Evolutionary conservation across 2,113 vertebrate genomes (phyloP).

Genomic region (Turdus rufiventris): DNA sequence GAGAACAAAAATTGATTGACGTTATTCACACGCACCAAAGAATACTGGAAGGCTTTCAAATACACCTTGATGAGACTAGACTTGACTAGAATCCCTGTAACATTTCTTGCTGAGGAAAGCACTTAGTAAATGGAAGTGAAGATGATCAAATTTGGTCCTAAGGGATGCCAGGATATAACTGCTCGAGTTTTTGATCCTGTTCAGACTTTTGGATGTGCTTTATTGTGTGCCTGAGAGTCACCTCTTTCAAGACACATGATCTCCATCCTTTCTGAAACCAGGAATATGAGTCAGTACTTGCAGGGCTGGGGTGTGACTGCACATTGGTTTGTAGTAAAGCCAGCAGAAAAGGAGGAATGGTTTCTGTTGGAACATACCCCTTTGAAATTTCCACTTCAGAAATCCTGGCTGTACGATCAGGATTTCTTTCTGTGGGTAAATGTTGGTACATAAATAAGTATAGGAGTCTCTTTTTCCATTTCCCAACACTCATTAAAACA

Average conservation of each 20-base stretch:
- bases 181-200: slow-evolving; percentile 2
- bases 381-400: slow-evolving; percentile 42
- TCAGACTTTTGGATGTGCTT: background rate
- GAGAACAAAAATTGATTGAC: slow-evolving; percentile 29
- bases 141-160: slow-evolving; percentile 23
- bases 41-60: slow-evolving; percentile 44
- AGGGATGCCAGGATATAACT: background rate
- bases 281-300: background rate
- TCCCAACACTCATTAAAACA: background rate
- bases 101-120: slow-evolving; percentile 30
- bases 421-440: background rate
- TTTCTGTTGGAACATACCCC: background rate
- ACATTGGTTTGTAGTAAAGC: slow-evolving; percentile 18
- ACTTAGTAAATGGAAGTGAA: slow-evolving; percentile 1
- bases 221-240: background rate
- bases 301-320: background rate
- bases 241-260: background rate
- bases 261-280: slow-evolving; percentile 8
- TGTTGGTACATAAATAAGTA: background rate
- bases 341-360: background rate
- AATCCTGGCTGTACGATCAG: background rate
- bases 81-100: slow-evolving; percentile 12
- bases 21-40: background rate
- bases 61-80: background rate
- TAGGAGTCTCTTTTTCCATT: background rate